Conservation (phyloP, 2,888 invertebrate genomes). For the Trissolcus japonicus region DNA sequence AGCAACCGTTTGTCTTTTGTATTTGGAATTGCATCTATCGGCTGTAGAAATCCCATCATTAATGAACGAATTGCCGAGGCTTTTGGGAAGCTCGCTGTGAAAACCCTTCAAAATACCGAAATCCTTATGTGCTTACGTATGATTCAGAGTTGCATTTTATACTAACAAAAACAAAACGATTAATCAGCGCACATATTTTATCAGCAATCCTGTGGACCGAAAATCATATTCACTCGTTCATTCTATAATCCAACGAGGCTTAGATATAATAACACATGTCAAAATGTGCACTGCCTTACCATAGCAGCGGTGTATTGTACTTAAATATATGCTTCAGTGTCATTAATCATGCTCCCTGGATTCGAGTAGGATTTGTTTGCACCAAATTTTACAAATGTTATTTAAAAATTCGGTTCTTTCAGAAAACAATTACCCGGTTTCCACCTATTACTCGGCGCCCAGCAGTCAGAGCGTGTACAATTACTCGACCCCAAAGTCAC, state of each 20-base stretch:
- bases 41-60: slow-evolving; percentile 40
- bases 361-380: slow-evolving; percentile 24
- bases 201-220: slow-evolving; percentile 13
- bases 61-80: slow-evolving; percentile 31
- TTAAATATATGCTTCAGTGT: slow-evolving; percentile 41
- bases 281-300: slow-evolving; percentile 37
- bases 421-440: slow-evolving; percentile 75
- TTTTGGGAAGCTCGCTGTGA: slow-evolving; percentile 41
- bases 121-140: slow-evolving; percentile 30
- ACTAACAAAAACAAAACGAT: slow-evolving; percentile 41
- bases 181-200: not conserved
- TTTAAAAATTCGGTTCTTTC: slow-evolving; percentile 37
- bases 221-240: slow-evolving; percentile 37
- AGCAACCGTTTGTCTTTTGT: slow-evolving; percentile 37
- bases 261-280: slow-evolving; percentile 26
- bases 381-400: not conserved
- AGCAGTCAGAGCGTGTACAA: slow-evolving; percentile 74
- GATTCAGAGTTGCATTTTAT: slow-evolving; percentile 21
- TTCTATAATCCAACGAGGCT: slow-evolving; percentile 26
- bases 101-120: slow-evolving; percentile 15
- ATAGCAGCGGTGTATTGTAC: slow-evolving; percentile 48
- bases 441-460: slow-evolving; percentile 72
- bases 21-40: slow-evolving; percentile 47
- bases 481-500: slow-evolving; percentile 71
- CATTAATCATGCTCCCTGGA: slow-evolving; percentile 40